These are phyloP conservation scores for Chaetura pelagica DNA, from an alignment of 2,113 vertebrate genomes.

Conservation along the genomic window DNA sequence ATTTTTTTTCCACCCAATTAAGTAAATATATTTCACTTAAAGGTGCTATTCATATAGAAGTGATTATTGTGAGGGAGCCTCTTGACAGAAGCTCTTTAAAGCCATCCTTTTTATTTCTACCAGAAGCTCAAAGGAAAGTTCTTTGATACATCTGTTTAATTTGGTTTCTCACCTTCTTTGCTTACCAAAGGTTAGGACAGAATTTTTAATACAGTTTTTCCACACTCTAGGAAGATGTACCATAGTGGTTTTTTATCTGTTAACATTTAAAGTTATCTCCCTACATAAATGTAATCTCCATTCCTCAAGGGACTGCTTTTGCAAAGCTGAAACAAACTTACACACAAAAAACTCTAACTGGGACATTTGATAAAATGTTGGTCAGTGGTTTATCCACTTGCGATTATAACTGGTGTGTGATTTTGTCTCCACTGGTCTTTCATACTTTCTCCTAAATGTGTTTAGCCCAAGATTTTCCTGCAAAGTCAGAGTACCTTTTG, in stretches of 20 bases:
- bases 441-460: neutral
- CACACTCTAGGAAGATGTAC: neutral
- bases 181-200: neutral
- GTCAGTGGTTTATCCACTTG: neutral
- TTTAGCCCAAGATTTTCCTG: neutral
- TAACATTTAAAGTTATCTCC: neutral
- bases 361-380: neutral
- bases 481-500: neutral
- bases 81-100: neutral
- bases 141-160: neutral
- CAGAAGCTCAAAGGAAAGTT: neutral
- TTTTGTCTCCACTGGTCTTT: neutral
- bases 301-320: neutral
- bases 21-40: neutral
- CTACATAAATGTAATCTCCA: neutral
- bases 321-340: neutral
- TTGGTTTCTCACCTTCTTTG: neutral
- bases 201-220: neutral
- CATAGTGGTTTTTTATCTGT: neutral
- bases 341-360: neutral
- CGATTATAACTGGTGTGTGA: neutral
- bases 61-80: neutral
- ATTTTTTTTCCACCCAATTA: neutral
- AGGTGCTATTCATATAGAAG: neutral
- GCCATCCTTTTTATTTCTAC: neutral